These are phyloP conservation scores for Suricata suricatta DNA, from an alignment of 2,113 vertebrate genomes.

Conservation along the genomic window DNA sequence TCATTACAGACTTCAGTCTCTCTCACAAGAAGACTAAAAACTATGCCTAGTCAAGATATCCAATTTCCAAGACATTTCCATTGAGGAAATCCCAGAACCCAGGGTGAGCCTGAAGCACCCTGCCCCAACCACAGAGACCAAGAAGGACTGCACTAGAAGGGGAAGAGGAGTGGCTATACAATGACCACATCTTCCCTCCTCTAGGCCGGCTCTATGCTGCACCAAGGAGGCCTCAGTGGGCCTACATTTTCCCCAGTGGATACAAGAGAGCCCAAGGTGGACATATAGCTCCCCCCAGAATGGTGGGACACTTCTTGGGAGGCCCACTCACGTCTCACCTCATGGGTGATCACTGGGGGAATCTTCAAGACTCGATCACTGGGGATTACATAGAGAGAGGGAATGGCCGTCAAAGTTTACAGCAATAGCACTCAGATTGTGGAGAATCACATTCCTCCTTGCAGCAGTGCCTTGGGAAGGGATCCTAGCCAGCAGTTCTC, in stretches of 20 bases:
- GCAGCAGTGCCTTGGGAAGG: not conserved
- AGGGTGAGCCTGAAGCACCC: not conserved
- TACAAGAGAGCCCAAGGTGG: not conserved
- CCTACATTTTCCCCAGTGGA: not conserved
- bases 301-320: too few relatives aligned
- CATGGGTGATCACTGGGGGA: too few relatives aligned
- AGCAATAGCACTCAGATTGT: not conserved
- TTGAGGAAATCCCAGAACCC: not conserved
- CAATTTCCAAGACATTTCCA: not conserved
- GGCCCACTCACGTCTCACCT: too few relatives aligned
- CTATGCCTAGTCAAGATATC: not conserved
- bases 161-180: not conserved
- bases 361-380: too few relatives aligned
- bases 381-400: not conserved
- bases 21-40: too few relatives aligned
- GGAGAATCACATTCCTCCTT: not conserved
- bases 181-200: not conserved
- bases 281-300: not conserved
- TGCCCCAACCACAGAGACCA: not conserved
- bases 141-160: not conserved
- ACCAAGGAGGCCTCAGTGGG: too few relatives aligned
- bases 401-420: not conserved
- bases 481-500: not conserved
- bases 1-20: too few relatives aligned
- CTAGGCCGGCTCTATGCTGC: not conserved